A percentile compares a stretch with the other conserved stretches of the same genome.
phyloP scores from a whole-genome alignment of 1,140 invertebrate genomes.

The Meloidogyne chitwoodi region DNA sequence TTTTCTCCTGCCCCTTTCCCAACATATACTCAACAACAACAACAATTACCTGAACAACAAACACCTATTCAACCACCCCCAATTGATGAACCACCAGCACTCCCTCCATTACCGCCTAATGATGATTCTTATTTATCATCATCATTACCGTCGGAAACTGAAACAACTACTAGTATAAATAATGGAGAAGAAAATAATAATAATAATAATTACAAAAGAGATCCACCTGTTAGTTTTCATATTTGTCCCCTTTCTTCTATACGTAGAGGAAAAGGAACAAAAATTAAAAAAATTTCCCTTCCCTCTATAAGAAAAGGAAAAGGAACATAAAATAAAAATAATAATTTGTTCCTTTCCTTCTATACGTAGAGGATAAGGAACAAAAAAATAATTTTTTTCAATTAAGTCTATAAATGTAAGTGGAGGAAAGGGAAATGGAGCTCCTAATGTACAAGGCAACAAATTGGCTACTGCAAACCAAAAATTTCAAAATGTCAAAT shows the following conservation, averaged over 20 bases:
- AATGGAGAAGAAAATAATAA: neutral
- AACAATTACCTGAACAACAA: neutral
- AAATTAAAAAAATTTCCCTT: too few relatives aligned
- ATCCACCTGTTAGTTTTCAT: neutral
- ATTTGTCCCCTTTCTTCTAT: neutral
- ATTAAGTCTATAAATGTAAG: constrained; percentile 16
- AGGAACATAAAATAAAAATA: too few relatives aligned
- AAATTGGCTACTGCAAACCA: neutral
- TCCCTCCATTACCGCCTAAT: neutral
- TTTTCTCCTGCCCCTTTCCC: neutral
- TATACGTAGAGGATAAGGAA: constrained; percentile 14
- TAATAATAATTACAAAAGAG: neutral
- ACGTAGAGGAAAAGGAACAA: too few relatives aligned
- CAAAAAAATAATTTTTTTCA: neutral
- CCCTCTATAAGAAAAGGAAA: too few relatives aligned
- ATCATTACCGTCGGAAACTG: constrained; percentile 1
- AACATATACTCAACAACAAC: neutral
- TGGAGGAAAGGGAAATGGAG: neutral
- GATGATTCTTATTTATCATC: neutral
- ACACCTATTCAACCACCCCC: neutral
- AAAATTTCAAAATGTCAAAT: constrained; percentile 10
- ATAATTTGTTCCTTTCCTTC: too few relatives aligned
- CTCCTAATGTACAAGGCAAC: neutral
- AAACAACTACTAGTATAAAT: neutral
- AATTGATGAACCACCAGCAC: neutral